Evolutionary conservation across 1,140 invertebrate genomes (phyloP).

Genomic region (Conus ventricosus): DNA sequence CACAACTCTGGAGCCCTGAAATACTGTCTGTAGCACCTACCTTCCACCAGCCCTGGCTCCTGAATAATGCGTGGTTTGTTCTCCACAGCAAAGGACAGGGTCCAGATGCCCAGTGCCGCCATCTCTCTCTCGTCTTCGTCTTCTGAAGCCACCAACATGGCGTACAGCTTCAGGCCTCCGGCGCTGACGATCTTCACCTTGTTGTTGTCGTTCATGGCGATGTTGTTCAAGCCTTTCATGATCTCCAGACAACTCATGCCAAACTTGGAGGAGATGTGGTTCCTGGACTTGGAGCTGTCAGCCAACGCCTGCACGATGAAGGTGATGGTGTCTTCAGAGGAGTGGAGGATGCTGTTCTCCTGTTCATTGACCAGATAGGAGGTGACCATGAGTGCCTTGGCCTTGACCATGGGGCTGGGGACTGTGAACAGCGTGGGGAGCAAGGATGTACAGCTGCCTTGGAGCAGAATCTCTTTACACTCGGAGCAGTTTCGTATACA

Average conservation of each 20-base stretch:
- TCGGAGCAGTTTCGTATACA: constrained; percentile 51
- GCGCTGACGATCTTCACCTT: constrained; percentile 60
- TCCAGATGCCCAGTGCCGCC: constrained; percentile 63
- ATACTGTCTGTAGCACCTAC: constrained; percentile 42
- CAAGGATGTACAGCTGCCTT: constrained; percentile 40
- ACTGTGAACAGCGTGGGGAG: constrained; percentile 46
- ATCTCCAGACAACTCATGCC: constrained; percentile 65
- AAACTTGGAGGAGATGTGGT: constrained; percentile 61
- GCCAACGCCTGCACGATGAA: constrained; percentile 61
- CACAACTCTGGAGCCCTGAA: too few species aligned
- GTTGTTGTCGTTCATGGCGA: constrained; percentile 66
- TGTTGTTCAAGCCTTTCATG: constrained; percentile 62
- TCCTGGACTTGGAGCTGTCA: constrained; percentile 53
- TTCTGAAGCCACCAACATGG: constrained; percentile 47
- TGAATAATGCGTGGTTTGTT: constrained; percentile 59
- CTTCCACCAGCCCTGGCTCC: constrained; percentile 58
- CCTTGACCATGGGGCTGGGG: constrained; percentile 54
- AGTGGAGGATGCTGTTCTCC: constrained; percentile 60
- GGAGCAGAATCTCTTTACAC: constrained; percentile 43
- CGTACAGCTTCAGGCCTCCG: constrained; percentile 58
- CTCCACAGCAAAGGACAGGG: constrained; percentile 59
- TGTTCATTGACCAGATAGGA: constrained; percentile 63
- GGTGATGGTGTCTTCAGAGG: constrained; percentile 55
- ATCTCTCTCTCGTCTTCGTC: constrained; percentile 51
- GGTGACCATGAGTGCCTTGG: constrained; percentile 62